Evolutionary conservation across 2,888 invertebrate genomes (phyloP).

Genomic region (Cephalotes varians): DNA sequence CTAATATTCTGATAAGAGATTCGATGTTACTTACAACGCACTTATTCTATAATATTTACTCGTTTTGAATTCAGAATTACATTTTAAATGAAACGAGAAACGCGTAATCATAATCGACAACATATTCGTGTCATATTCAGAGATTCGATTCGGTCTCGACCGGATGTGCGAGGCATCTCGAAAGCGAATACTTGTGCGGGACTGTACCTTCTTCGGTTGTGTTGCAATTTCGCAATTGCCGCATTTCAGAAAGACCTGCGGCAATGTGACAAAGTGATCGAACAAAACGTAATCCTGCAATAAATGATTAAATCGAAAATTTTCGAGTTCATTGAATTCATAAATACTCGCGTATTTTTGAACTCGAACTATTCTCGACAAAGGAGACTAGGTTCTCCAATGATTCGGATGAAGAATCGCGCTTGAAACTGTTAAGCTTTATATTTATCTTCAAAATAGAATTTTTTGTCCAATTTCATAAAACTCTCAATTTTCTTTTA

Average conservation of each 20-base stretch:
- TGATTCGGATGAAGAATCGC: not conserved
- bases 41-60: not conserved
- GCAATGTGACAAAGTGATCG: constrained; percentile 10
- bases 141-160: not conserved
- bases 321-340: not conserved
- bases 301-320: not conserved
- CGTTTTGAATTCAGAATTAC: not conserved
- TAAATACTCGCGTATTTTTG: not conserved
- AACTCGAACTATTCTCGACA: not conserved
- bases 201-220: not conserved
- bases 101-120: not conserved
- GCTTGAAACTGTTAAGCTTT: not conserved
- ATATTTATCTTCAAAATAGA: not conserved
- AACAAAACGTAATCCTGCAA: not conserved
- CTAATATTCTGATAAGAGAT: not conserved
- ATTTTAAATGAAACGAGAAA: not conserved
- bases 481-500: not conserved
- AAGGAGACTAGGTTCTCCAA: not conserved
- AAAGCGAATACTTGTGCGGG: not conserved
- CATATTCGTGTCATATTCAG: not conserved
- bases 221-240: not conserved
- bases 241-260: constrained; percentile 28
- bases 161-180: not conserved
- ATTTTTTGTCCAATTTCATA: not conserved
- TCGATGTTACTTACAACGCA: not conserved